phyloP scores from a whole-genome alignment of 2,888 invertebrate genomes.

The Timandra comae region DNA sequence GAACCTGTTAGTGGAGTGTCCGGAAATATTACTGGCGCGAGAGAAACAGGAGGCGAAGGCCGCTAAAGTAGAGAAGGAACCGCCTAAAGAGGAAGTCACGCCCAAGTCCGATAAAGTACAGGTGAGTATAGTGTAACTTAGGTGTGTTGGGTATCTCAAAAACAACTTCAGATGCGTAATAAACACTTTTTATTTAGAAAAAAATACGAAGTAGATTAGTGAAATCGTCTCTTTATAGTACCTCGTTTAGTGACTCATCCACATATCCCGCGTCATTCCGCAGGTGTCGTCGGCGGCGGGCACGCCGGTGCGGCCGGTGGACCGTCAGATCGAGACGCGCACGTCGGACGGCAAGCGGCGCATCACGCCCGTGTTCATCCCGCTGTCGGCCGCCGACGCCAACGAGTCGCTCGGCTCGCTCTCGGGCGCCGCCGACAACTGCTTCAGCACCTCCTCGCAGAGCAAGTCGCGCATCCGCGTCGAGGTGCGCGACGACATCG shows the following conservation, averaged over 20 bases:
- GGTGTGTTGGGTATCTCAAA: no score
- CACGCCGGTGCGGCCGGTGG: slow-evolving; percentile 80
- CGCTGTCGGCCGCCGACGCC: slow-evolving; percentile 80
- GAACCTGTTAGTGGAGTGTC: slow-evolving; percentile 65
- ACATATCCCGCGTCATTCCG: no score
- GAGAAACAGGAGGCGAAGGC: slow-evolving; percentile 69
- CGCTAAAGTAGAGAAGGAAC: slow-evolving; percentile 15
- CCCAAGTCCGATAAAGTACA: slow-evolving; percentile 53
- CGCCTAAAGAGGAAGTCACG: slow-evolving; percentile 42
- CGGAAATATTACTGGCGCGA: slow-evolving; percentile 76
- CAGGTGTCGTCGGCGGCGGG: slow-evolving; percentile 19
- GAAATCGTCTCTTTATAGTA: no score
- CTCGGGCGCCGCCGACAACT: slow-evolving; percentile 69
- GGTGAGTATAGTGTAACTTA: no score
- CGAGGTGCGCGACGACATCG: slow-evolving; percentile 82
- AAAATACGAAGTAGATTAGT: no score
- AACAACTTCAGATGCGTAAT: no score
- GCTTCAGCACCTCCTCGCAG: slow-evolving; percentile 86
- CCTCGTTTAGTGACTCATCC: no score
- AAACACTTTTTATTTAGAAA: no score
- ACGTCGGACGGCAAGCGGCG: slow-evolving; percentile 96
- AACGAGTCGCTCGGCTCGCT: slow-evolving; percentile 72
- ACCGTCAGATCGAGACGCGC: slow-evolving; percentile 95
- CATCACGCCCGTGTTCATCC: slow-evolving; percentile 97
- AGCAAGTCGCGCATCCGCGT: slow-evolving; percentile 88